Conservation (phyloP, 2,888 invertebrate genomes). For the Melanostoma scalare region DNA sequence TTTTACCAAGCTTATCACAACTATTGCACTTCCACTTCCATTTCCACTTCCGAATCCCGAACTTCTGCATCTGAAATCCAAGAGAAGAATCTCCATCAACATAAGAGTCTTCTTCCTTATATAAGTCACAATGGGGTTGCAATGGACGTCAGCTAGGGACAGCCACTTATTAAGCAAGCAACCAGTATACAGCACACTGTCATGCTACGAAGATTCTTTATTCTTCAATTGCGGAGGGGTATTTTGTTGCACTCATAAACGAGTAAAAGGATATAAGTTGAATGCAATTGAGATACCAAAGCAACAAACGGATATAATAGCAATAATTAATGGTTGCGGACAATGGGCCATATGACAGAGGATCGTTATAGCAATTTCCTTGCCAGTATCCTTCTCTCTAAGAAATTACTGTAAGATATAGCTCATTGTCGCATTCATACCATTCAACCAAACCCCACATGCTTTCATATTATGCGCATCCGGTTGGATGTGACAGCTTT, state of each 20-base stretch:
- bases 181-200: conserved; percentile 7
- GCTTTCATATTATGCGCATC: neutral
- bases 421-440: conserved; percentile 22
- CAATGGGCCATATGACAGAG: conserved; percentile 42
- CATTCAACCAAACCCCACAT: neutral
- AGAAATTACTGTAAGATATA: conserved; percentile 13
- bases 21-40: conserved; percentile 11
- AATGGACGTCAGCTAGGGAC: conserved; percentile 42
- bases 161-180: conserved; percentile 49
- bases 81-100: conserved; percentile 45
- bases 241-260: conserved; percentile 62
- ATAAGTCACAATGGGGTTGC: conserved; percentile 29
- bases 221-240: conserved; percentile 28
- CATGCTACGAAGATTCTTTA: conserved; percentile 28
- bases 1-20: conserved; percentile 26
- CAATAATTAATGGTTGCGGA: conserved; percentile 72
- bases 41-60: conserved; percentile 32
- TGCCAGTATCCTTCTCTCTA: conserved; percentile 41
- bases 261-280: conserved; percentile 45
- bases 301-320: conserved; percentile 70
- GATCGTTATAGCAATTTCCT: conserved; percentile 45
- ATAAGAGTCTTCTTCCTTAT: conserved; percentile 33
- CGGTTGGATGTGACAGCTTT: conserved; percentile 62
- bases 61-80: conserved; percentile 53
- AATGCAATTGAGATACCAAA: conserved; percentile 63